These are phyloP conservation scores for Trematomus loennbergii DNA, from an alignment of 2,113 vertebrate genomes.

Conservation along the genomic window DNA sequence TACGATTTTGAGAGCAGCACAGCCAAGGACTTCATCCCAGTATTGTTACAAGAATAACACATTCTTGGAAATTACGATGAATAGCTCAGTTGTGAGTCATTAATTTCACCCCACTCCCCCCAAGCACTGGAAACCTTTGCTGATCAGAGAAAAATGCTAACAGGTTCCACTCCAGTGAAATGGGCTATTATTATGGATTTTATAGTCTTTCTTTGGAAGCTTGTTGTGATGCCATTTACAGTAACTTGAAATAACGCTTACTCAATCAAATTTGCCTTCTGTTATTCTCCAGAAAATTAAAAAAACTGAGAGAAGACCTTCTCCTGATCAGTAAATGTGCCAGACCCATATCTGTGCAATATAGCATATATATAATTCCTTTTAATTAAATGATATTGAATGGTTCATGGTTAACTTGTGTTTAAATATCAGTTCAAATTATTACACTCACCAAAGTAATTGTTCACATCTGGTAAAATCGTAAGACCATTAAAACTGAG, in stretches of 20 bases:
- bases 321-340: background rate
- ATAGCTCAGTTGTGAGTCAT: slow-evolving; percentile 67
- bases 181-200: background rate
- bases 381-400: background rate
- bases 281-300: background rate
- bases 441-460: background rate
- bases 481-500: background rate
- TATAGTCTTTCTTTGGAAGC: slow-evolving; percentile 11
- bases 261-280: background rate
- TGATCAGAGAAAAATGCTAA: slow-evolving; percentile 56
- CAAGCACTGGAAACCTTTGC: slow-evolving; percentile 33
- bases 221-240: slow-evolving; percentile 25
- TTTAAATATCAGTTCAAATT: background rate
- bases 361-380: background rate
- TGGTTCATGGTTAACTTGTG: background rate
- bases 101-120: slow-evolving; percentile 35
- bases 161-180: slow-evolving; percentile 32
- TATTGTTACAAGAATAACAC: slow-evolving; percentile 74
- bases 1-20: slow-evolving; percentile 25
- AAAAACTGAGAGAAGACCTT: background rate
- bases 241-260: slow-evolving; percentile 14
- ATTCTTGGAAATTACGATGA: slow-evolving; percentile 68
- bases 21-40: slow-evolving; percentile 54
- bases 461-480: background rate
- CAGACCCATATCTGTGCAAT: too few relatives aligned